Conservation (phyloP, 92 coral and sea anemone species). For the Phenganax marumi region DNA sequence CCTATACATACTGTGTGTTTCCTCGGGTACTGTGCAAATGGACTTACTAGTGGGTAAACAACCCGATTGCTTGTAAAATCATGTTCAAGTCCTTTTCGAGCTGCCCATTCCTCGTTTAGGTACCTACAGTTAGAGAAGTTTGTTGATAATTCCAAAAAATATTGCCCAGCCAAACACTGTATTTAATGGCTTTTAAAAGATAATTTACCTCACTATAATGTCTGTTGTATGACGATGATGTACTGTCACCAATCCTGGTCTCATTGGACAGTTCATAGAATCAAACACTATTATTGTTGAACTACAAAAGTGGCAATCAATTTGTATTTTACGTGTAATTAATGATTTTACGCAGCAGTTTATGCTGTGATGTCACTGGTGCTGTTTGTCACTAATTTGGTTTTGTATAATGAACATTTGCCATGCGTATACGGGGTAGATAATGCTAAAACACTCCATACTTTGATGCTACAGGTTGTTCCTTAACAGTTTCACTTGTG, state of each 20-base stretch:
- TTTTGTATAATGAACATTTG: too few species aligned
- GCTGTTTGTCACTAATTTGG: too few species aligned
- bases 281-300: slow-evolving; percentile 42
- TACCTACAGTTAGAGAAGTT: too few species aligned
- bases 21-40: too few species aligned
- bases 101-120: not conserved
- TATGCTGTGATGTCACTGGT: too few species aligned
- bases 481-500: not conserved
- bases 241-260: slow-evolving; percentile 17
- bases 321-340: too few species aligned
- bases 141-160: too few species aligned
- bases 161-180: too few species aligned
- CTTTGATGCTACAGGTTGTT: slow-evolving; percentile 10
- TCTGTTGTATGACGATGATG: slow-evolving; percentile 16
- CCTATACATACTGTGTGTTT: too few species aligned
- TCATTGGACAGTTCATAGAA: slow-evolving; percentile 36
- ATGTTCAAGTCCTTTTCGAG: not conserved
- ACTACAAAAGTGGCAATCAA: slow-evolving; percentile 5
- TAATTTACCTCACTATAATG: slow-evolving; percentile 7
- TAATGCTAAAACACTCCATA: not conserved
- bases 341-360: too few species aligned
- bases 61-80: slow-evolving; percentile 6
- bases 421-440: too few species aligned
- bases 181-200: too few species aligned
- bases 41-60: not conserved